Percentiles rank a stretch among this genome's conserved stretches.
These are phyloP conservation scores for Epiblema foenella DNA, from an alignment of 2,888 invertebrate species.

Conservation along the genomic window DNA sequence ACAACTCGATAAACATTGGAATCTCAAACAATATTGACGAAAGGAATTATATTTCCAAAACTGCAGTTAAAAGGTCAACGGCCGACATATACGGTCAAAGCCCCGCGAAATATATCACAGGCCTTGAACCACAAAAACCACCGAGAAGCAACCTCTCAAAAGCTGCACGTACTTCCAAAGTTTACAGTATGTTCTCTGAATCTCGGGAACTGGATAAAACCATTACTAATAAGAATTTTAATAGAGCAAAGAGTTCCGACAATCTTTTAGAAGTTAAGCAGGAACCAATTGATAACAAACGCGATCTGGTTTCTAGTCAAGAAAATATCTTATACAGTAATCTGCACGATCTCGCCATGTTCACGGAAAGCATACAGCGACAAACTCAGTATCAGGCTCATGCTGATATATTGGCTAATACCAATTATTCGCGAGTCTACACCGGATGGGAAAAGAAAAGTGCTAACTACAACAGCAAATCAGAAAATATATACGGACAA, in stretches of 20 bases:
- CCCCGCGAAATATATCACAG: constrained; percentile 80
- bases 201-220: constrained; percentile 71
- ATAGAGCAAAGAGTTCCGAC: constrained; percentile 80
- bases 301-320: constrained; percentile 80
- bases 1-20: constrained; percentile 77
- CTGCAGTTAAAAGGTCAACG: constrained; percentile 71
- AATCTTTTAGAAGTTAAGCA: constrained; percentile 79
- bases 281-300: constrained; percentile 72
- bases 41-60: constrained; percentile 76
- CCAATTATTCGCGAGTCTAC: constrained; percentile 86
- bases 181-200: constrained; percentile 81
- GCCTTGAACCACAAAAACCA: constrained; percentile 81
- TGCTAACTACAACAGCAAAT: constrained; percentile 68
- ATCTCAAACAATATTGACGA: constrained; percentile 76
- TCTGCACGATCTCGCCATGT: constrained; percentile 78
- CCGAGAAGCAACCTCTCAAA: constrained; percentile 79
- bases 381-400: constrained; percentile 75
- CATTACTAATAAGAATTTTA: constrained; percentile 73
- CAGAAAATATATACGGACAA: constrained; percentile 74
- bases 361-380: constrained; percentile 78
- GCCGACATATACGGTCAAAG: constrained; percentile 75
- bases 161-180: constrained; percentile 79
- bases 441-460: constrained; percentile 86
- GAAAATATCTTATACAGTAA: constrained; percentile 82
- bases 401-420: constrained; percentile 64